Base-by-base conservation (phyloP, 2,888 invertebrate species). In the Byasa hedistus region DNA sequence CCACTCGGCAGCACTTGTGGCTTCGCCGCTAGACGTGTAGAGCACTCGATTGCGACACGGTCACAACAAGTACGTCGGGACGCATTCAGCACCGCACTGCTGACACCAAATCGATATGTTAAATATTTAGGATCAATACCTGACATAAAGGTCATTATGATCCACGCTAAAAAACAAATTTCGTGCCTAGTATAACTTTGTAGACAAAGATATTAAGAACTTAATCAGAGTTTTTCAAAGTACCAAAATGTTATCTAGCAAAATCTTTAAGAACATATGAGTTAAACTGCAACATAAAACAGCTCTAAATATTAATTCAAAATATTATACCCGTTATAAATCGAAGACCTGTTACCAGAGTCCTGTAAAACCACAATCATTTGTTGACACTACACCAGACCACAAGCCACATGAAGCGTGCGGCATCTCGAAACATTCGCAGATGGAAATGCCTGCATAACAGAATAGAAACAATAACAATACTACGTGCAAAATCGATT, bases 361-460 rank as follows among this genome's bases (percentile, higher is more conserved):
- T 61, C 57, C 57, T 12, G 21, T 7, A 15, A 17, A 17, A 52
- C 15, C n/a, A 24, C 27, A 21, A 57, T 3, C 0, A 61, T 32
- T 8, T 36, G 24, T 36, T 8, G 61, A 39, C 21, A 61, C 39
- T 57, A 21, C 36, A 10, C 72, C 72, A 78, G 76, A 87, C 86
- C 84, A 82, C 87, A 86, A 84, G 83, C 86, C 83, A 83, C 84
- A 85, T 85, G 81, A 79, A 79, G 75, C 71, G 71, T 71, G 69
- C 77, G 72, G 71, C 73, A 71, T 69, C 73, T 77, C 75, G 73
- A 75, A 76, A 74, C 71, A 74, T 73, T 75, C 72, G 72, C 74
- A 78, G 82, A 85, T 84, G 77, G 79, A 84, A 85, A 84, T 81
- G 76, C 79, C 81, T 80, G 76, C 72, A 75, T 73, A 83, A 78